Conservation (phyloP, 2,888 invertebrate species). For the Drosophila maculinotata region DNA sequence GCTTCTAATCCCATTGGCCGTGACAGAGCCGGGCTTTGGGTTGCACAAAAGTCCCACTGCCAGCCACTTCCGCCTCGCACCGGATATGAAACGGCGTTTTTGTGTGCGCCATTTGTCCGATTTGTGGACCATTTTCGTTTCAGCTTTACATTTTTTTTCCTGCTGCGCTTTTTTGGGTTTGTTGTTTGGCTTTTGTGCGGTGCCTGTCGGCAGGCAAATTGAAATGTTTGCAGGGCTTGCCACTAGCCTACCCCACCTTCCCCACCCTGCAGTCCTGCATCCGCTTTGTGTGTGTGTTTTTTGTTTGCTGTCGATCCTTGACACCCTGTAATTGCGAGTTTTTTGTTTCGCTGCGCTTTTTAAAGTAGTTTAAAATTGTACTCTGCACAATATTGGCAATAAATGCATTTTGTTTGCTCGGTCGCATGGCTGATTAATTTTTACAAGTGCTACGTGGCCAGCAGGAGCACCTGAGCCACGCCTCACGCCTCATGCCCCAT, state of each 20-base stretch:
- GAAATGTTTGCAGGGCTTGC: slow-evolving; percentile 72
- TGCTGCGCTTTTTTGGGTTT: slow-evolving; percentile 40
- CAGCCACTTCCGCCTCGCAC: slow-evolving; percentile 67
- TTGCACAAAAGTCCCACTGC: slow-evolving; percentile 53
- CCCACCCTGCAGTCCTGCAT: too few relatives aligned
- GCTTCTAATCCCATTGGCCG: slow-evolving; percentile 52
- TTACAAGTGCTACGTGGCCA: slow-evolving; percentile 57
- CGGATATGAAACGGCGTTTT: slow-evolving; percentile 74
- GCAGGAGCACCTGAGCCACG: slow-evolving; percentile 37
- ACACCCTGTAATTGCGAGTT: slow-evolving; percentile 76
- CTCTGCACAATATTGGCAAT: slow-evolving; percentile 25
- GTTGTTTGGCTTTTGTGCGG: slow-evolving; percentile 73
- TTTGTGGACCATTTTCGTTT: slow-evolving; percentile 74
- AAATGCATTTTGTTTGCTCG: slow-evolving; percentile 58
- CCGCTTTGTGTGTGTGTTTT: neutral
- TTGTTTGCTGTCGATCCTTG: slow-evolving; percentile 73
- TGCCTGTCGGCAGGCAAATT: slow-evolving; percentile 71
- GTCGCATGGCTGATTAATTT: slow-evolving; percentile 73
- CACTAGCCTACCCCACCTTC: slow-evolving; percentile 9
- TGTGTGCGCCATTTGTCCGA: slow-evolving; percentile 75
- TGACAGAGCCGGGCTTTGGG: slow-evolving; percentile 53
- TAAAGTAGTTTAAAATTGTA: slow-evolving; percentile 29
- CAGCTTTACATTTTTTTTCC: slow-evolving; percentile 26
- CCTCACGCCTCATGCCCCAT: slow-evolving; percentile 5
- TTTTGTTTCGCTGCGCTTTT: slow-evolving; percentile 36